phyloP scores from a whole-genome alignment of 2,113 vertebrate genomes.

The Microcebus murinus region DNA sequence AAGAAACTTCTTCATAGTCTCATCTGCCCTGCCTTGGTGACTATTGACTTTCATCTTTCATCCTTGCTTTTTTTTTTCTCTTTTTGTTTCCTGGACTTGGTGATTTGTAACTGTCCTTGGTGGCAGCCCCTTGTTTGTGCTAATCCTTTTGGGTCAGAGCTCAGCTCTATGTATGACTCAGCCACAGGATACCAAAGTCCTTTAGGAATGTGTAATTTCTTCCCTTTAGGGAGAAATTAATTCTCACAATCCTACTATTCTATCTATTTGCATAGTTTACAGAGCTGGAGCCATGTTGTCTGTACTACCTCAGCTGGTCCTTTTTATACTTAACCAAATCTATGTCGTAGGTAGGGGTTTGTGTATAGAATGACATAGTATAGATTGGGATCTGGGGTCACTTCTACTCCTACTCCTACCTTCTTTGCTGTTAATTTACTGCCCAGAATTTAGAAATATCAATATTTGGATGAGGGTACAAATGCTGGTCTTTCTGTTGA shows the following conservation, averaged over 20 bases:
- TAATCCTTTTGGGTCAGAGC: background rate
- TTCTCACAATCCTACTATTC: background rate
- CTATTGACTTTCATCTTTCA: slow-evolving; percentile 21
- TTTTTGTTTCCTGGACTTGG: slow-evolving; percentile 1
- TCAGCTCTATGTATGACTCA: background rate
- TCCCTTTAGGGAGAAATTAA: slow-evolving; percentile 43
- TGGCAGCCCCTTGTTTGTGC: background rate
- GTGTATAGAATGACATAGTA: slow-evolving; percentile 8
- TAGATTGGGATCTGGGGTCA: background rate
- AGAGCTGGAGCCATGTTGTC: background rate
- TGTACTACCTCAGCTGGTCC: background rate
- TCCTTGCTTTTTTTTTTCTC: slow-evolving; percentile 25
- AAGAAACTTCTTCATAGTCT: background rate
- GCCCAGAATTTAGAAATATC: background rate
- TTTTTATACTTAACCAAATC: slow-evolving; percentile 16
- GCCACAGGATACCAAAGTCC: background rate
- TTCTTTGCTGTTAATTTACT: slow-evolving; percentile 42
- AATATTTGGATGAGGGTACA: background rate
- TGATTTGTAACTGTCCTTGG: background rate
- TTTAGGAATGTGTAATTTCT: background rate
- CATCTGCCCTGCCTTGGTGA: background rate
- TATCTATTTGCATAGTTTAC: slow-evolving; percentile 19
- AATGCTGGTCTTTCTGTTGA: slow-evolving; percentile 33
- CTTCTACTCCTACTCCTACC: background rate
- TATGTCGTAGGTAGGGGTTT: background rate